Conservation (phyloP, 2,888 invertebrate genomes). For the Ormyrus nitidulus region DNA sequence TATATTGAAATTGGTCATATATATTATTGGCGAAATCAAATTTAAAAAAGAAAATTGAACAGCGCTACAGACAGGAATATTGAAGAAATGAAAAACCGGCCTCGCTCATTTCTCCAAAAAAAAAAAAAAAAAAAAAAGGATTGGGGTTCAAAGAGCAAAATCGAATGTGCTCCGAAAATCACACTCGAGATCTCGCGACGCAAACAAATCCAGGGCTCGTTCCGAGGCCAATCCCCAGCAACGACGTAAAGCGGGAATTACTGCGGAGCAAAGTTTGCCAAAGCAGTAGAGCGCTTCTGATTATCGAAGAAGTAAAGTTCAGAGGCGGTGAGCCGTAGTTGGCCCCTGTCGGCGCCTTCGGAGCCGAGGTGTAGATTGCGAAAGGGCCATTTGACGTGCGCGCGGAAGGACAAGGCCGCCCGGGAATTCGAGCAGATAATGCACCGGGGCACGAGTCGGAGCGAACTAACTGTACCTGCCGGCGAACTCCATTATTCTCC, state of each 20-base stretch:
- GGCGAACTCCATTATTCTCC: conserved; percentile 56
- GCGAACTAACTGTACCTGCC: conserved; percentile 63
- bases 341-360: background rate
- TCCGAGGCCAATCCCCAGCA: no score
- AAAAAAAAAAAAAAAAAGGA: no score
- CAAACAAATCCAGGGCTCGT: no score
- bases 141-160: no score
- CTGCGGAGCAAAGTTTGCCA: conserved; percentile 29
- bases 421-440: conserved; percentile 59
- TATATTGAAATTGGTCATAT: no score
- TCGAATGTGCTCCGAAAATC: no score
- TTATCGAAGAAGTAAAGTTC: conserved; percentile 38
- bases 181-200: no score
- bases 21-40: no score
- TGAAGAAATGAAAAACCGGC: no score
- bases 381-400: conserved; percentile 45
- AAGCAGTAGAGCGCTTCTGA: background rate
- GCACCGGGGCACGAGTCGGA: conserved; percentile 59
- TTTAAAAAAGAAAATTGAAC: no score
- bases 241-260: conserved; percentile 6
- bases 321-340: background rate
- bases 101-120: no score
- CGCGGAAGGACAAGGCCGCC: conserved; percentile 59
- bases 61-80: no score
- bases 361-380: conserved; percentile 38